A percentile compares a stretch with the other conserved stretches of the same genome.
These are phyloP conservation scores for Paramormyrops hopkinsi DNA, from an alignment of 2,797 vertebrate genomes.

Conservation along the genomic window DNA sequence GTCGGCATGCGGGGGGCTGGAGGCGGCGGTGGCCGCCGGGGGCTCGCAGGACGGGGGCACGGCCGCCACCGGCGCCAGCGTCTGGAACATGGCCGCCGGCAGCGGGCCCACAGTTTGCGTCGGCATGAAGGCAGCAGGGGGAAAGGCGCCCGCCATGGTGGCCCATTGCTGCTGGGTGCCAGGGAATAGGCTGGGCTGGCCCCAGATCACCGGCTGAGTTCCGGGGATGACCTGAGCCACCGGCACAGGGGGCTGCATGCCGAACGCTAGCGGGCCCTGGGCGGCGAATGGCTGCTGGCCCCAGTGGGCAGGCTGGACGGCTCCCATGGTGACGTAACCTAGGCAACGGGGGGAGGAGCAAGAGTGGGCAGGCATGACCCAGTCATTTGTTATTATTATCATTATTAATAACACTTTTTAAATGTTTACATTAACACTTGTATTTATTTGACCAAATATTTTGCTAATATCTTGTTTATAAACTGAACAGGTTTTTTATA, in stretches of 20 bases:
- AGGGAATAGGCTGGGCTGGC: constrained; percentile 88
- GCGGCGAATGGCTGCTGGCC: constrained; percentile 87
- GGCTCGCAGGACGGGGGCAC: constrained; percentile 72
- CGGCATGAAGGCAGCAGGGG: constrained; percentile 95
- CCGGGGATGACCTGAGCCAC: constrained; percentile 94
- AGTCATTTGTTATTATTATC: not conserved
- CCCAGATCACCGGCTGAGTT: constrained; percentile 92
- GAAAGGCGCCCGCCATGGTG: constrained; percentile 87
- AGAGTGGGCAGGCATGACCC: not conserved
- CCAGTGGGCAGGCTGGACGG: constrained; percentile 91
- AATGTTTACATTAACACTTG: not conserved
- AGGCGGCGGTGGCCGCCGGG: constrained; percentile 61
- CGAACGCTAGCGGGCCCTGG: constrained; percentile 85
- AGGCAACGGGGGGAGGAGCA: not conserved
- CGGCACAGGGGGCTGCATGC: constrained; percentile 79
- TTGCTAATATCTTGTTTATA: not conserved
- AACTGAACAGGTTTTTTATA: not conserved
- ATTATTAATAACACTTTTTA: not conserved
- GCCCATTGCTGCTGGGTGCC: constrained; percentile 95
- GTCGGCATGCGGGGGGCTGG: constrained; percentile 86
- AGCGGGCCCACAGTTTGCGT: constrained; percentile 91
- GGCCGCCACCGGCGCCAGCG: constrained; percentile 77
- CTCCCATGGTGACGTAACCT: constrained; percentile 99
- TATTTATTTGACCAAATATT: not conserved
- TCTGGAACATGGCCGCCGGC: constrained; percentile 95